Evolutionary conservation across 2,113 vertebrate genomes (phyloP).

Genomic region (Nycticryphes semicollaris): DNA sequence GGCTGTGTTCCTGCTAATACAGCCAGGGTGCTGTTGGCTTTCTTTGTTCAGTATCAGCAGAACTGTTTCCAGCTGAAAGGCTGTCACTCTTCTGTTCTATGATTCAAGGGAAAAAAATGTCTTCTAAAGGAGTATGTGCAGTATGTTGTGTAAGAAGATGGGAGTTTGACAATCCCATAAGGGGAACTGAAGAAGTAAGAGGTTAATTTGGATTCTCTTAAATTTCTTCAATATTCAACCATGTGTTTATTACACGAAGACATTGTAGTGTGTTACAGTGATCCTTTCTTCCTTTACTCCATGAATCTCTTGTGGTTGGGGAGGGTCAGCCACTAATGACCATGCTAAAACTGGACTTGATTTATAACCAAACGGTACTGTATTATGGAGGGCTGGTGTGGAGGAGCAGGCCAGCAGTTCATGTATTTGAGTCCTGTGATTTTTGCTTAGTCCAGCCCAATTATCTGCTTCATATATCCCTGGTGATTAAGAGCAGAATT

Average conservation of each 20-base stretch:
- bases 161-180: not conserved
- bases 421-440: not conserved
- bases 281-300: not conserved
- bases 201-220: not conserved
- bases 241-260: not conserved
- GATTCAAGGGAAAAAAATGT: not conserved
- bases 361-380: not conserved
- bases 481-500: not conserved
- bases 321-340: not conserved
- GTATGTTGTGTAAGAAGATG: not conserved
- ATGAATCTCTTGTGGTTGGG: not conserved
- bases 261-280: not conserved
- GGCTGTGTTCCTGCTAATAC: not conserved
- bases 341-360: not conserved
- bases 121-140: not conserved
- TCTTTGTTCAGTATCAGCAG: not conserved
- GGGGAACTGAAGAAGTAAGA: not conserved
- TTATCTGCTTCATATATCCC: not conserved
- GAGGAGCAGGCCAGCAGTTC: not conserved
- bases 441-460: not conserved
- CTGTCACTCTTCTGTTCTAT: not conserved
- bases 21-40: not conserved
- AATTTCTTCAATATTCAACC: not conserved
- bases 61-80: not conserved
- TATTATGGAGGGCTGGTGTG: not conserved